Percentiles rank a stretch among this genome's conserved stretches.
Evolutionary conservation across 2,797 vertebrate genomes (phyloP).

Genomic region (Melanotaenia pygmaea): DNA sequence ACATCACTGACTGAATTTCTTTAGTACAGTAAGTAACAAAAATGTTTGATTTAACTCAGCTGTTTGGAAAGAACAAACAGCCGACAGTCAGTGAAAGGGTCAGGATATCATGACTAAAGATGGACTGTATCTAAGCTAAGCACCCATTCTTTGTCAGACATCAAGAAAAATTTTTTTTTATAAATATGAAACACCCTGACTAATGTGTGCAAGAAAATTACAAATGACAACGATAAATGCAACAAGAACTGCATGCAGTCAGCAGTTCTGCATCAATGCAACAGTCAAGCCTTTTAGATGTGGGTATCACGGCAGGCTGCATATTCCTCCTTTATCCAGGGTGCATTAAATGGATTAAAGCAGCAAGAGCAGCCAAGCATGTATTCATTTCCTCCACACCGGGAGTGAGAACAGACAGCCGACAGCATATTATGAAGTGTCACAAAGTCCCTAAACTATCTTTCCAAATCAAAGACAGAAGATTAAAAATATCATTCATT

Average conservation of each 20-base stretch:
- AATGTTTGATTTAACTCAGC: not conserved
- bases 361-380: constrained; percentile 71
- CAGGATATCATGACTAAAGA: constrained; percentile 4
- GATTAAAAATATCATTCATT: constrained; percentile 64
- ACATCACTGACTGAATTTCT: not conserved
- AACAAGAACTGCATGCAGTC: constrained; percentile 45
- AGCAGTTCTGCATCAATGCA: constrained; percentile 62
- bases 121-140: not conserved
- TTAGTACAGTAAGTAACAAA: constrained; percentile 2
- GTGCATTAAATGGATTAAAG: constrained; percentile 81
- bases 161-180: constrained; percentile 20
- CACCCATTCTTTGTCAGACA: constrained; percentile 29
- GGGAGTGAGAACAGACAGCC: constrained; percentile 56
- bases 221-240: constrained; percentile 50
- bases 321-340: constrained; percentile 63
- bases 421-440: constrained; percentile 60
- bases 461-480: constrained; percentile 58
- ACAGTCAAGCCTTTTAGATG: constrained; percentile 57
- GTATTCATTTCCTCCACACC: constrained; percentile 70
- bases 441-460: constrained; percentile 64
- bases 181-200: constrained; percentile 38
- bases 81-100: constrained; percentile 12
- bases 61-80: constrained; percentile 15
- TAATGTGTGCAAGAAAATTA: constrained; percentile 41
- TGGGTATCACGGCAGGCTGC: constrained; percentile 47